Evolutionary conservation across 2,113 vertebrate species (phyloP).

Genomic region (Microtus oregoni): DNA sequence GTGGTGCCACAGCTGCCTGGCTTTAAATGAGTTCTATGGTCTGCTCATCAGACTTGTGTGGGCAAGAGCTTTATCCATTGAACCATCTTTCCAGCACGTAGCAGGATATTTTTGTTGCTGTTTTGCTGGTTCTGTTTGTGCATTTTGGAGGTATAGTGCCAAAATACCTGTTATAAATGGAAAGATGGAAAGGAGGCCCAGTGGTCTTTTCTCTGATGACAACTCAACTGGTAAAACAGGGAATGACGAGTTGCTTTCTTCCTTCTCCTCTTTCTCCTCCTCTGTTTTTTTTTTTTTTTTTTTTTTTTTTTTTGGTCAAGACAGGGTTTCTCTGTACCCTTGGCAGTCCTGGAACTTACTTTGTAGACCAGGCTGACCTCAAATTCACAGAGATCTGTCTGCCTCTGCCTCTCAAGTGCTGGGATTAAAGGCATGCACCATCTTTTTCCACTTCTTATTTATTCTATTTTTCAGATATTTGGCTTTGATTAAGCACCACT

Average conservation of each 20-base stretch:
- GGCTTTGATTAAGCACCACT: neutral
- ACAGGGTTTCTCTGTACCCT: too few relatives aligned
- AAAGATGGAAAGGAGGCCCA: neutral
- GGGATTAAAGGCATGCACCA: too few relatives aligned
- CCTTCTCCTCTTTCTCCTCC: too few relatives aligned
- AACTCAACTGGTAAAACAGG: neutral
- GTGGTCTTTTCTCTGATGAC: neutral
- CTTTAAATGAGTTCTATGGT: neutral
- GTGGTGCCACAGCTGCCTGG: neutral
- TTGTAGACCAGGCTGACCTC: too few relatives aligned
- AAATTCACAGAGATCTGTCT: too few relatives aligned
- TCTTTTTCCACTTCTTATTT: neutral
- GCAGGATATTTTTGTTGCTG: neutral
- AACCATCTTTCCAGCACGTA: neutral
- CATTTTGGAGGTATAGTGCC: neutral
- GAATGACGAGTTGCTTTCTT: neutral
- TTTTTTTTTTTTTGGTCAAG: neutral
- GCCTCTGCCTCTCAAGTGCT: too few relatives aligned
- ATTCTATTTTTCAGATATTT: neutral
- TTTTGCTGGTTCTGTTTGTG: neutral
- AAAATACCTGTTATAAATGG: neutral
- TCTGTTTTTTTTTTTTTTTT: neutral
- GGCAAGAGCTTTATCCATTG: neutral
- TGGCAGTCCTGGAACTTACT: too few relatives aligned
- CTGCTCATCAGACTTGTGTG: neutral